Evolutionary conservation across 2,888 invertebrate species (phyloP).

Genomic region (Nephrotoma guestfalica): DNA sequence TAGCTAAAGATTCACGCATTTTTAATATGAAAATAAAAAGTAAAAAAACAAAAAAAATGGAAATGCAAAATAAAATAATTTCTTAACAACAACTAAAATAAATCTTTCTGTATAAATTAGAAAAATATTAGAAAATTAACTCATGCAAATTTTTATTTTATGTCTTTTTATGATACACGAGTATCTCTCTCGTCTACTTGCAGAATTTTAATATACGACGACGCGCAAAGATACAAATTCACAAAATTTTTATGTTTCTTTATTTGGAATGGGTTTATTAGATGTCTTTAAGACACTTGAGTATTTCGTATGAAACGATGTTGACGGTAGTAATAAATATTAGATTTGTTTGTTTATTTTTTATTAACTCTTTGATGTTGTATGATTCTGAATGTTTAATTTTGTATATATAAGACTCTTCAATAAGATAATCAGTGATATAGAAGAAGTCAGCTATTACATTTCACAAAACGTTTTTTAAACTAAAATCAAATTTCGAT

Average conservation of each 20-base stretch:
- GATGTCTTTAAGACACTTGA: neutral
- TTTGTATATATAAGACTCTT: too few species aligned
- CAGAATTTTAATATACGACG: neutral
- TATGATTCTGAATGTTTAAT: neutral
- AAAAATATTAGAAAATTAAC: conserved; percentile 2
- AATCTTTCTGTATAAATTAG: conserved; percentile 1
- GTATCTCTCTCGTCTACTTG: neutral
- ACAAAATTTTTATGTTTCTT: neutral
- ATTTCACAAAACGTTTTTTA: too few species aligned
- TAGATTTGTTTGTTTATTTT: neutral
- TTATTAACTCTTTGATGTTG: neutral
- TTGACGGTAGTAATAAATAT: neutral
- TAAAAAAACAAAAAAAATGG: conserved; percentile 9
- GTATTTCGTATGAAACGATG: neutral
- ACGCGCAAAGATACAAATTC: neutral
- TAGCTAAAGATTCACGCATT: conserved; percentile 43
- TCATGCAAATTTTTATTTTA: neutral
- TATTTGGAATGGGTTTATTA: neutral
- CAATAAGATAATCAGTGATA: too few species aligned
- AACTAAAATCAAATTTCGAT: too few species aligned
- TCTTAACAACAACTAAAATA: conserved; percentile 5
- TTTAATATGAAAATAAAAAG: conserved; percentile 12
- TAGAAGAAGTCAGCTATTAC: too few species aligned
- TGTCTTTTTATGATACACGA: neutral
- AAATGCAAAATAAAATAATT: conserved; percentile 8